Conservation (phyloP, 2,797 vertebrate genomes). For the Helarctos malayanus region DNA sequence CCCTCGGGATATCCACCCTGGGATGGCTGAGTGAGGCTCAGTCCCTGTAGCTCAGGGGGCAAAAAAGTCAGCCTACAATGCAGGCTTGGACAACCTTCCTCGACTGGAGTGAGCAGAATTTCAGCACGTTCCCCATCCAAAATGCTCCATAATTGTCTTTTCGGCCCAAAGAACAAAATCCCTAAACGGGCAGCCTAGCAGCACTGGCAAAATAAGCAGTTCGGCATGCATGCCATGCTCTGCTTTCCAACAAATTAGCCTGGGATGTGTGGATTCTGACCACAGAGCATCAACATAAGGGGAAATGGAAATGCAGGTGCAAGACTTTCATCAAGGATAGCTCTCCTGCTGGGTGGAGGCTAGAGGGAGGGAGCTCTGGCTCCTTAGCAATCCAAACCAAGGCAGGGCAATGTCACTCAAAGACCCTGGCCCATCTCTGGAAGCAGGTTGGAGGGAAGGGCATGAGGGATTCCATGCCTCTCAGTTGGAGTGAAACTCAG, state of each 20-base stretch:
- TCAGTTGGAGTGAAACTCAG: neutral
- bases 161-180: neutral
- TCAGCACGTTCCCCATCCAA: neutral
- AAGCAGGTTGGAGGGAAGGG: neutral
- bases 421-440: neutral
- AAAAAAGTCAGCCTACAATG: neutral
- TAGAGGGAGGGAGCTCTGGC: neutral
- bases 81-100: neutral
- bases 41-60: neutral
- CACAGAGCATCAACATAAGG: neutral
- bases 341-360: neutral
- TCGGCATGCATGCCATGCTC: neutral
- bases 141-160: constrained; percentile 4
- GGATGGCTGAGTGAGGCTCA: neutral
- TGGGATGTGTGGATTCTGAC: neutral
- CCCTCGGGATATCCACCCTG: neutral
- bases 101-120: neutral
- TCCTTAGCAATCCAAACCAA: neutral
- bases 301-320: neutral
- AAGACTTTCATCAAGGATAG: neutral
- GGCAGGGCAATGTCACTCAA: neutral
- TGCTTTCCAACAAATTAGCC: constrained; percentile 35
- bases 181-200: neutral
- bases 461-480: neutral
- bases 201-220: constrained; percentile 15